phyloP scores from a whole-genome alignment of 2,797 vertebrate species.

The Ctenopoma kingsleyae region DNA sequence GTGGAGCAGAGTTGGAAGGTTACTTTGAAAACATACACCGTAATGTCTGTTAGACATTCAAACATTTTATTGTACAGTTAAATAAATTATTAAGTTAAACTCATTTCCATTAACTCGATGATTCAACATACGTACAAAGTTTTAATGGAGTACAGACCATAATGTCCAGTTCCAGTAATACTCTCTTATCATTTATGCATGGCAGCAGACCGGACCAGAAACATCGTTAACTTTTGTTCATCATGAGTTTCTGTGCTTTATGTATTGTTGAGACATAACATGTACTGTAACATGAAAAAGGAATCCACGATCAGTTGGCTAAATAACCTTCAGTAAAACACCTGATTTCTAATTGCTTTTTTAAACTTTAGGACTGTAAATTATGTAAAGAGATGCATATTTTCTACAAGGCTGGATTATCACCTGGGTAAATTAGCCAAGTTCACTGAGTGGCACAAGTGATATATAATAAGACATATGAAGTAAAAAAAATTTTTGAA shows the following conservation, averaged over 20 bases:
- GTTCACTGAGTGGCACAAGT: no score
- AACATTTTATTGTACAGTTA: background rate
- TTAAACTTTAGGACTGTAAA: background rate
- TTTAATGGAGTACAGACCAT: background rate
- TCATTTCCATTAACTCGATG: background rate
- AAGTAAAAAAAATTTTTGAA: no score
- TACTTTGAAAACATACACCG: conserved; percentile 12
- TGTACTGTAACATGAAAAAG: background rate
- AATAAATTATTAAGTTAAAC: conserved; percentile 10
- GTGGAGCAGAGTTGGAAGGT: background rate
- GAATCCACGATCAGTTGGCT: background rate
- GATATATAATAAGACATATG: no score
- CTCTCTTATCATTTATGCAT: conserved; percentile 10
- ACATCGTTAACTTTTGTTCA: no score
- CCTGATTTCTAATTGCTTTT: background rate
- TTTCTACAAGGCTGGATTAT: background rate
- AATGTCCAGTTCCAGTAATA: conserved; percentile 9
- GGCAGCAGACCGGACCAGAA: background rate
- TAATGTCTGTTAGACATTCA: conserved; percentile 5
- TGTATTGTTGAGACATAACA: no score
- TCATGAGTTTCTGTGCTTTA: background rate
- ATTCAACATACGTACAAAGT: background rate
- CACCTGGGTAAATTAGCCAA: background rate
- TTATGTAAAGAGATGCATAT: no score
- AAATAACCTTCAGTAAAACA: background rate